Evolutionary conservation across 2,888 invertebrate genomes (phyloP).

Genomic region (Dascillus cervinus): DNA sequence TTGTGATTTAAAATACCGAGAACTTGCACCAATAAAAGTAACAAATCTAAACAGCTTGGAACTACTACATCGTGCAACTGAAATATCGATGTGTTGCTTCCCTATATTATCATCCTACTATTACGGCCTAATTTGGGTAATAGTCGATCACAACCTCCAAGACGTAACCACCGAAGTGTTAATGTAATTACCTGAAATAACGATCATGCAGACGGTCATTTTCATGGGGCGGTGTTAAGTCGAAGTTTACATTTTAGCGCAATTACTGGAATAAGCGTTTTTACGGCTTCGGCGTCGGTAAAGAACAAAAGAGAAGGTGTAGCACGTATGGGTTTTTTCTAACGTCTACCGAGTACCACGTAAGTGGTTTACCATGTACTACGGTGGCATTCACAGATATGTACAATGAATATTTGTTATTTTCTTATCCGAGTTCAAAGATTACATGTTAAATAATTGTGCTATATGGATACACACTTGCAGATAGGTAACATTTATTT

Average conservation of each 20-base stretch:
- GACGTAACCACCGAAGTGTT: conserved; percentile 5
- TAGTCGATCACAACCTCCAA: too few relatives aligned
- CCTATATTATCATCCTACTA: too few relatives aligned
- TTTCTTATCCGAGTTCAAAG: conserved; percentile 19
- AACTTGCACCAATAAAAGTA: conserved; percentile 4
- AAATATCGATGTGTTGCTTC: too few relatives aligned
- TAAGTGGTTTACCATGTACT: conserved; percentile 25
- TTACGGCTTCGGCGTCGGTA: conserved; percentile 12
- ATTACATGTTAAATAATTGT: conserved; percentile 18
- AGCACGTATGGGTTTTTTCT: conserved; percentile 14
- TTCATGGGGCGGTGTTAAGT: conserved; percentile 7
- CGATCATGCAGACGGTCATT: conserved; percentile 7
- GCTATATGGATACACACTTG: conserved; percentile 16
- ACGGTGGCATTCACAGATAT: conserved; percentile 22
- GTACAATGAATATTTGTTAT: conserved; percentile 20
- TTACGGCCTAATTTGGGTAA: too few relatives aligned
- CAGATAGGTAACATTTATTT: conserved; percentile 1
- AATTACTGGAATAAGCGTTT: conserved; percentile 14
- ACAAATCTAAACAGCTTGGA: too few relatives aligned
- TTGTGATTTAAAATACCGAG: conserved; percentile 9
- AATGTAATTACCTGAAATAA: conserved; percentile 8
- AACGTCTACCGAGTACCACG: conserved; percentile 12
- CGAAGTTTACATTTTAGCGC: conserved; percentile 10
- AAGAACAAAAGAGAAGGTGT: conserved; percentile 13
- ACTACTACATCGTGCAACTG: too few relatives aligned